Conservation (phyloP, 1,140 invertebrate genomes). For the Palaemon carinicauda region DNA sequence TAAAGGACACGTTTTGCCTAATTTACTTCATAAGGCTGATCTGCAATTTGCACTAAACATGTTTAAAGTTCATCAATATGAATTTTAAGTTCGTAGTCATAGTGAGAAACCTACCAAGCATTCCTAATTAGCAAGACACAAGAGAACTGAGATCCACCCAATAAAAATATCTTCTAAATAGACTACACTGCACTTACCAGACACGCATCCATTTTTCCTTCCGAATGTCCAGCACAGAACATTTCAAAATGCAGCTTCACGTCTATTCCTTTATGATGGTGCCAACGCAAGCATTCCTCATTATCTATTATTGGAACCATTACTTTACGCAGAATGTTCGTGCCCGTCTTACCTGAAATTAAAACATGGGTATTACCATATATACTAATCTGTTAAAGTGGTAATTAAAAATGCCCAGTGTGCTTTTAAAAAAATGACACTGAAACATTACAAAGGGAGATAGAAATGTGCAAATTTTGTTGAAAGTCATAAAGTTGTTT, state of each 20-base stretch:
- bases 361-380: not conserved
- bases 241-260: conserved; percentile 79
- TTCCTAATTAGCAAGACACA: not conserved
- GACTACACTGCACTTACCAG: conserved; percentile 69
- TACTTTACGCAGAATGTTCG: conserved; percentile 81
- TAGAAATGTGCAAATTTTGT: not conserved
- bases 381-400: not conserved
- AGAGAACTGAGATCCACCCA: not conserved
- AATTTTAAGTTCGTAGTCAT: too few relatives aligned
- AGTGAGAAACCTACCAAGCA: too few relatives aligned
- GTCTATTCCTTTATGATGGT: conserved; percentile 77
- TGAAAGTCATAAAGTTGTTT: too few relatives aligned
- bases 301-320: conserved; percentile 80
- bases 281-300: conserved; percentile 80
- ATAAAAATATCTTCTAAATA: not conserved
- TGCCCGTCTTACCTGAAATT: conserved; percentile 74
- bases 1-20: too few relatives aligned
- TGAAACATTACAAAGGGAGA: not conserved
- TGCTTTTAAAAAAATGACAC: not conserved
- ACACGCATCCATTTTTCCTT: conserved; percentile 83
- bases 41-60: too few relatives aligned
- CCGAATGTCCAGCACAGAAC: conserved; percentile 84
- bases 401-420: not conserved
- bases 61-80: too few relatives aligned
- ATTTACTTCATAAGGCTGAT: too few relatives aligned